A percentile compares a stretch with the other conserved stretches of the same genome.
phyloP scores from a whole-genome alignment of 2,888 invertebrate species.

The Nomada fabriciana region DNA sequence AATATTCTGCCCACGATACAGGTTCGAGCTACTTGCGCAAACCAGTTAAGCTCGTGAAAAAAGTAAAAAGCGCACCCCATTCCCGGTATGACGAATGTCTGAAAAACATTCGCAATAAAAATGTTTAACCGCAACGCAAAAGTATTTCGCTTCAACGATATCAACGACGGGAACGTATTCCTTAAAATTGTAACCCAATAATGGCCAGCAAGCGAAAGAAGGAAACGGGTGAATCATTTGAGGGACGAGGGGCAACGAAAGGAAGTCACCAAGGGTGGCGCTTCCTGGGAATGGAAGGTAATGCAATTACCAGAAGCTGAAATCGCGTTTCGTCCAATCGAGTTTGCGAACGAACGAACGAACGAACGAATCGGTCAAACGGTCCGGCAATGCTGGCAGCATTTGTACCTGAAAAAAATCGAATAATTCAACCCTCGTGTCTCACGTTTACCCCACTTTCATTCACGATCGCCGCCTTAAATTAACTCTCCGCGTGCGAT shows the following conservation, averaged over 20 bases:
- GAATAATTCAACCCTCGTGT: no score
- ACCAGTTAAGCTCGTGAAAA: background rate
- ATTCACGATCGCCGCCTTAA: no score
- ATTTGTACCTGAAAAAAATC: conserved; percentile 1
- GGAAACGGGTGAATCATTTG: no score
- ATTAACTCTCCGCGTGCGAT: no score
- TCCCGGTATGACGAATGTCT: background rate
- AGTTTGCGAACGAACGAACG: conserved; percentile 74
- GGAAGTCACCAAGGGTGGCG: conserved; percentile 37
- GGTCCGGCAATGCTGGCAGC: conserved; percentile 4
- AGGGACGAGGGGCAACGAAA: conserved; percentile 66
- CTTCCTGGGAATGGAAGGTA: conserved; percentile 75
- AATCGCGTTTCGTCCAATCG: conserved; percentile 80
- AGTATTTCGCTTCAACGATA: no score
- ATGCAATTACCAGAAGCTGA: conserved; percentile 79
- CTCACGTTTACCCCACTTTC: no score
- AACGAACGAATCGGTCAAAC: conserved; percentile 73
- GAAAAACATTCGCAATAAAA: background rate
- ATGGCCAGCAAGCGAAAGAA: no score
- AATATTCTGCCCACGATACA: background rate
- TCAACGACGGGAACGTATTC: no score
- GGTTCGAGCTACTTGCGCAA: conserved; percentile 13
- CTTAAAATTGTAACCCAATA: no score
- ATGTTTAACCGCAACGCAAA: no score
- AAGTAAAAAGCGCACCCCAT: background rate